These are phyloP conservation scores for Amblyjoppa fuscipennis DNA, from an alignment of 2,888 invertebrate species.

Conservation along the genomic window DNA sequence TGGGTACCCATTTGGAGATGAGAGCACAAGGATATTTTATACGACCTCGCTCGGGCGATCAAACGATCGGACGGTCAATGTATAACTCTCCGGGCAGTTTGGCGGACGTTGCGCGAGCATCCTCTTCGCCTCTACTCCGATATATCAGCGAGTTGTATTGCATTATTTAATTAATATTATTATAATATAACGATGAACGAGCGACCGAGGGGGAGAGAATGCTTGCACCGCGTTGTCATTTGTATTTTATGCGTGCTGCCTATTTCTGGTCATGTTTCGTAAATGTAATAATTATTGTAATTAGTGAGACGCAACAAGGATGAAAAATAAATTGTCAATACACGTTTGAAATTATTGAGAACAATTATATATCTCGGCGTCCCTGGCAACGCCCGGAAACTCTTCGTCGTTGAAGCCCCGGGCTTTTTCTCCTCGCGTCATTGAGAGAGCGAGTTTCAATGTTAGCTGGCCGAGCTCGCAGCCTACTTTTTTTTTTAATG, in stretches of 20 bases:
- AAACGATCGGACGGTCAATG: constrained; percentile 35
- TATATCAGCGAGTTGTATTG: background rate
- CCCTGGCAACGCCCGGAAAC: background rate
- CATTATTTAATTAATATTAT: constrained; percentile 32
- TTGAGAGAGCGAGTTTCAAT: too few species aligned
- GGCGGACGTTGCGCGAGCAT: constrained; percentile 49
- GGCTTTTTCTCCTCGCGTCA: too few species aligned
- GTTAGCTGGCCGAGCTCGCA: too few species aligned
- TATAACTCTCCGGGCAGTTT: constrained; percentile 43
- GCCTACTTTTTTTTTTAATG: too few species aligned
- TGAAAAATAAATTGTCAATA: constrained; percentile 66
- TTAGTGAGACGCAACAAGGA: constrained; percentile 53
- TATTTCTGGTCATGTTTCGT: constrained; percentile 63
- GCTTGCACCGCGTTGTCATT: constrained; percentile 47
- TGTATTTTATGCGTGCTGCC: constrained; percentile 53
- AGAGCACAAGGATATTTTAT: constrained; percentile 59
- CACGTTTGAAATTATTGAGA: constrained; percentile 51
- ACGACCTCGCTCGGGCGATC: constrained; percentile 44
- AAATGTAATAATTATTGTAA: constrained; percentile 66
- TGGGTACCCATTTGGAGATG: constrained; percentile 50
- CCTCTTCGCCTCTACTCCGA: constrained; percentile 18
- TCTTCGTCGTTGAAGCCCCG: too few species aligned
- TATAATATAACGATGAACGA: background rate
- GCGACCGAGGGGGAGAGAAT: background rate
- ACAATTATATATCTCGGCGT: background rate